Percentiles rank a stretch among this genome's conserved stretches.
Conservation (phyloP, 2,888 invertebrate genomes). For the Drosophila falleni region DNA sequence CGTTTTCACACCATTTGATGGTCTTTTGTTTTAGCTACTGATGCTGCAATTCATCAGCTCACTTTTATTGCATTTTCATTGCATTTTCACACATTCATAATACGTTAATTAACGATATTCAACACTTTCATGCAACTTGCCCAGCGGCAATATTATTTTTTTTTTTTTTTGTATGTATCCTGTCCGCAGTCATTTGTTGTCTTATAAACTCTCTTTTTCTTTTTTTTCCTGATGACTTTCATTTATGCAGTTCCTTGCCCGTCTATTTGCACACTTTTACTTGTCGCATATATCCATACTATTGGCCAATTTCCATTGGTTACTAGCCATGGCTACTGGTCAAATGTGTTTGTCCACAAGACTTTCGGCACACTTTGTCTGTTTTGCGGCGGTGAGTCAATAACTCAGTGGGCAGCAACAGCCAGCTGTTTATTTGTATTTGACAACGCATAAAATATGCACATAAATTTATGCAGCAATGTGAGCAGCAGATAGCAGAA, state of each 20-base stretch:
- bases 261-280: slow-evolving; percentile 76
- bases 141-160: no score
- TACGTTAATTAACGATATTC: slow-evolving; percentile 70
- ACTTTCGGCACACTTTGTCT: slow-evolving; percentile 67
- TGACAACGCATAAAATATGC: slow-evolving; percentile 67
- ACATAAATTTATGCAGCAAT: slow-evolving; percentile 66
- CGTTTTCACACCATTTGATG: slow-evolving; percentile 64
- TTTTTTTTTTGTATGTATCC: slow-evolving; percentile 45
- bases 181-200: slow-evolving; percentile 54
- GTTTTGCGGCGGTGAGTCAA: slow-evolving; percentile 60
- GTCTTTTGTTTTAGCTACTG: slow-evolving; percentile 31
- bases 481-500: slow-evolving; percentile 10
- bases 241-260: slow-evolving; percentile 50
- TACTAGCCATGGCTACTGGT: slow-evolving; percentile 63
- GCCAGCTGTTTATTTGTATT: slow-evolving; percentile 69
- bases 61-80: slow-evolving; percentile 58
- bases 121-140: slow-evolving; percentile 62
- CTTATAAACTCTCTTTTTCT: slow-evolving; percentile 53
- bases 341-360: slow-evolving; percentile 58
- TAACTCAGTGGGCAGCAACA: slow-evolving; percentile 48
- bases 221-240: slow-evolving; percentile 66
- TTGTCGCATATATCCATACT: slow-evolving; percentile 40
- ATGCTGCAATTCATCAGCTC: slow-evolving; percentile 48
- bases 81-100: slow-evolving; percentile 71
- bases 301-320: slow-evolving; percentile 24